phyloP scores from a whole-genome alignment of 2,113 vertebrate genomes.

The Haemorhous mexicanus region DNA sequence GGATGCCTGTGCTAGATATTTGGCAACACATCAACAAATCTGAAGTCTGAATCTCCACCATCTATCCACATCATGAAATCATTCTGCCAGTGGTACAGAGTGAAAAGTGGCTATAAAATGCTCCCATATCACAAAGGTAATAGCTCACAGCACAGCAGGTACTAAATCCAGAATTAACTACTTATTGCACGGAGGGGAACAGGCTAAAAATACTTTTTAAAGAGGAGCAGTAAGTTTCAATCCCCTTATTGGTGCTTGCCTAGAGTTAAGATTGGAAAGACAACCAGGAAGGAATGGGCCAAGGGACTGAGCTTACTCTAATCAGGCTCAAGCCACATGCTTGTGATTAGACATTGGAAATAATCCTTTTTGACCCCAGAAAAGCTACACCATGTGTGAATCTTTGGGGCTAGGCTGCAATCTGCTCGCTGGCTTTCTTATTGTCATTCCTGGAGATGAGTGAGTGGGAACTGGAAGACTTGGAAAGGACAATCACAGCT shows the following conservation, averaged over 20 bases:
- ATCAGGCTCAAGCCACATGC: background rate
- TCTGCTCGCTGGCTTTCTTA: background rate
- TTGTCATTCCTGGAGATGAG: background rate
- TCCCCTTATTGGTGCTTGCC: background rate
- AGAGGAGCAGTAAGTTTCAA: background rate
- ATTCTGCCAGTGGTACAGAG: background rate
- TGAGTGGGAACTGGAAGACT: background rate
- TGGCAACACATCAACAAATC: background rate
- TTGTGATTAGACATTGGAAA: background rate
- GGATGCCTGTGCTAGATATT: background rate
- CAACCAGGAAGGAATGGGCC: background rate
- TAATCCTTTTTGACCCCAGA: background rate
- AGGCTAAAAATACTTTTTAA: conserved; percentile 3
- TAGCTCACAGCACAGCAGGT: conserved; percentile 41
- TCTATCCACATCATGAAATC: background rate
- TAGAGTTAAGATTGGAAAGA: background rate
- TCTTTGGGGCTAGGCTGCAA: background rate
- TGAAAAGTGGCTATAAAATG: conserved; percentile 21
- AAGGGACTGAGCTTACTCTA: background rate
- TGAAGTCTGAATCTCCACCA: background rate
- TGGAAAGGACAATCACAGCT: background rate
- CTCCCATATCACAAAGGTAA: conserved; percentile 21
- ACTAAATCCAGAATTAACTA: conserved; percentile 38
- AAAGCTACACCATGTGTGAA: background rate
- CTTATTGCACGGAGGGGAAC: background rate